Evolutionary conservation across 2,113 vertebrate genomes (phyloP).

Genomic region (Nymphicus hollandicus): DNA sequence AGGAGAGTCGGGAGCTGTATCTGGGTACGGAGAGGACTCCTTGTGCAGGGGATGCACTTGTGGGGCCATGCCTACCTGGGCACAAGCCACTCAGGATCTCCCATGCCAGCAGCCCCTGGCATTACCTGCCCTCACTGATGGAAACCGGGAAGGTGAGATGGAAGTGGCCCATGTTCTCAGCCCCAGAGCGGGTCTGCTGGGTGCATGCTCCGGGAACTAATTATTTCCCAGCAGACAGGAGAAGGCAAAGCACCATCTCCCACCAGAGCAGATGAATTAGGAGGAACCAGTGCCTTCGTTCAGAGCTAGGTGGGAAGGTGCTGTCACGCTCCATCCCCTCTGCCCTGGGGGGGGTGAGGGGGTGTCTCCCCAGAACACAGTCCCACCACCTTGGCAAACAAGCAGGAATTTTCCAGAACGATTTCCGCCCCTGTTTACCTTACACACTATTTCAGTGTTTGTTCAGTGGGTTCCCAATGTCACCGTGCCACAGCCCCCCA

Average conservation of each 20-base stretch:
- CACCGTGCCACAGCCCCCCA: not conserved
- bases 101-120: not conserved
- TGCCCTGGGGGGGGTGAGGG: not conserved
- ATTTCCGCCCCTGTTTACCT: slow-evolving; percentile 58
- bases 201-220: not conserved
- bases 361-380: not conserved
- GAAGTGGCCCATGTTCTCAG: not conserved
- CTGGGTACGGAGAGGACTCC: rapidly evolving
- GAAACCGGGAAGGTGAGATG: not conserved
- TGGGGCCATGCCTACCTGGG: not conserved
- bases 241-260: not conserved
- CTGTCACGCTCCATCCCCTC: not conserved
- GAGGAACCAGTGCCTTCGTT: not conserved
- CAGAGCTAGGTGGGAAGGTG: not conserved
- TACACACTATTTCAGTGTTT: slow-evolving; percentile 42
- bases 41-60: rapidly evolving
- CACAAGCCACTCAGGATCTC: not conserved
- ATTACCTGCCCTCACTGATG: not conserved
- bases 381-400: slow-evolving; percentile 10
- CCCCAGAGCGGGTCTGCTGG: not conserved
- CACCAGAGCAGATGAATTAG: not conserved
- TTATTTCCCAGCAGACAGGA: not conserved
- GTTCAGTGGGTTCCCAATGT: not conserved
- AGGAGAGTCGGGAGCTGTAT: not conserved
- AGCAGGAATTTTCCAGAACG: slow-evolving; percentile 60